phyloP scores from a whole-genome alignment of 2,113 vertebrate species.

The Pterocles burchelli region DNA sequence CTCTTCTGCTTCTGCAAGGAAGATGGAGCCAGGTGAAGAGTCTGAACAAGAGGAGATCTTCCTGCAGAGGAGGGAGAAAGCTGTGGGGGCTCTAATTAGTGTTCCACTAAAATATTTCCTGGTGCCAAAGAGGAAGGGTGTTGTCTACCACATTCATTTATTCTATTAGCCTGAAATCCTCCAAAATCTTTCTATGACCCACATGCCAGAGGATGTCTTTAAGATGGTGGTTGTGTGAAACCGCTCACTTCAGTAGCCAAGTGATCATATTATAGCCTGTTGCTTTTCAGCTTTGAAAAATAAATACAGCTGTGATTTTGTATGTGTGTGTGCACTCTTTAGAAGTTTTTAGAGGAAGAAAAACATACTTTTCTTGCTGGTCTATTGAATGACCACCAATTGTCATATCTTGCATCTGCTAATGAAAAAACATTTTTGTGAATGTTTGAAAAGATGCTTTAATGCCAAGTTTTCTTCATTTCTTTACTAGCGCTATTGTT shows the following conservation, averaged over 20 bases:
- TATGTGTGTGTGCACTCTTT: not conserved
- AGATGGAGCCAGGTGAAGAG: not conserved
- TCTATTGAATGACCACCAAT: not conserved
- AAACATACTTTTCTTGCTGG: not conserved
- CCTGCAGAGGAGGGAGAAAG: not conserved
- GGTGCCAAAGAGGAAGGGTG: not conserved
- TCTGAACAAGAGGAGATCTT: not conserved
- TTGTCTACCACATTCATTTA: not conserved
- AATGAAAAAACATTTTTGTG: not conserved
- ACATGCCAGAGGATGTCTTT: not conserved
- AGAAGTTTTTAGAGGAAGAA: not conserved
- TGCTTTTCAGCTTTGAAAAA: not conserved
- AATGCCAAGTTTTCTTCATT: not conserved
- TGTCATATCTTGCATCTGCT: not conserved
- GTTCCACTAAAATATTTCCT: not conserved
- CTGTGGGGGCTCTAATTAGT: not conserved
- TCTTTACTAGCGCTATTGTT: not conserved
- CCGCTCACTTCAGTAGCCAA: not conserved
- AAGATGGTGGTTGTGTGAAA: not conserved
- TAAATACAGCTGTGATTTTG: not conserved
- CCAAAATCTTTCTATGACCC: not conserved
- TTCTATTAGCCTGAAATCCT: not conserved
- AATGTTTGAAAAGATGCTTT: not conserved
- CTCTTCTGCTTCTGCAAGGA: not conserved
- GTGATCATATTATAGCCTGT: not conserved